phyloP scores from a whole-genome alignment of 2,797 vertebrate genomes.

The Anniella stebbinsi region DNA sequence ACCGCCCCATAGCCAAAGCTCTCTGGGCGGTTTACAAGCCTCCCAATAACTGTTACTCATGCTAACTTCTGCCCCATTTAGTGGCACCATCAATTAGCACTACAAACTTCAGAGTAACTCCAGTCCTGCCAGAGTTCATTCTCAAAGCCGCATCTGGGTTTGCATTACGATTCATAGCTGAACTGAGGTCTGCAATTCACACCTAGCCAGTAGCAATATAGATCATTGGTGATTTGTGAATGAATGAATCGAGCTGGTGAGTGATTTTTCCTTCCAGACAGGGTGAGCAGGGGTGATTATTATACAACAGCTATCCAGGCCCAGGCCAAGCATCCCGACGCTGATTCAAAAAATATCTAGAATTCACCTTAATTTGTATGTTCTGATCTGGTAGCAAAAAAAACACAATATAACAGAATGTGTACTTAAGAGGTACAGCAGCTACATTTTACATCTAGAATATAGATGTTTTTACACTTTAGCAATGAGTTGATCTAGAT shows the following conservation, averaged over 20 bases:
- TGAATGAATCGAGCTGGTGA: background rate
- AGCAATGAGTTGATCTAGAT: too few species aligned
- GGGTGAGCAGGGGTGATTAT: background rate
- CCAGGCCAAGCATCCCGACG: background rate
- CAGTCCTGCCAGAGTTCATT: background rate
- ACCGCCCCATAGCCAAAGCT: too few species aligned
- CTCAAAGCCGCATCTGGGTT: background rate
- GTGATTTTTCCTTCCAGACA: background rate
- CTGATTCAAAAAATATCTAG: background rate
- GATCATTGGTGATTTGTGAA: background rate
- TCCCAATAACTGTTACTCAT: constrained; percentile 11
- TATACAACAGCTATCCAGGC: background rate
- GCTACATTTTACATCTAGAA: background rate
- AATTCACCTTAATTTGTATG: background rate
- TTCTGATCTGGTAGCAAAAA: background rate
- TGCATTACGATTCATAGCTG: background rate
- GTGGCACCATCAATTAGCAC: background rate
- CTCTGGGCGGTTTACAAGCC: too few species aligned
- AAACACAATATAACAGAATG: too few species aligned
- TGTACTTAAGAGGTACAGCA: background rate
- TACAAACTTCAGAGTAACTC: background rate
- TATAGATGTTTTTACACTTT: too few species aligned
- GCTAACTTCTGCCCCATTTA: background rate
- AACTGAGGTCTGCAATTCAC: background rate
- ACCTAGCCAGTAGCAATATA: background rate